phyloP scores from a whole-genome alignment of 2,113 vertebrate genomes.

The Equus quagga region DNA sequence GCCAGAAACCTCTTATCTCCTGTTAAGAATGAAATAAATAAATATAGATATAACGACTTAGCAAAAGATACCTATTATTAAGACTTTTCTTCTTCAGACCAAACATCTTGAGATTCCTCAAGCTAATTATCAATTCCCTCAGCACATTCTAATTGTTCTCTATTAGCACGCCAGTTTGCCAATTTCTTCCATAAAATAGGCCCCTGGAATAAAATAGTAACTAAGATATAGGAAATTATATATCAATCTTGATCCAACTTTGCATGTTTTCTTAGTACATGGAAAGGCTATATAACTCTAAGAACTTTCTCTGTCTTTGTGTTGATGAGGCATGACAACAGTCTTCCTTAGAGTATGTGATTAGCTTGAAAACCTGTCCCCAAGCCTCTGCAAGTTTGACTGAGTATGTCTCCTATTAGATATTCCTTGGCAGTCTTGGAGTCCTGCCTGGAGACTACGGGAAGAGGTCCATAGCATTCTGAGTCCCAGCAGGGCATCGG shows the following conservation, averaged over 20 bases:
- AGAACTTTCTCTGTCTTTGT: neutral
- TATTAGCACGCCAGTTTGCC: neutral
- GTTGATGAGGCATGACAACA: neutral
- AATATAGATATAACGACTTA: neutral
- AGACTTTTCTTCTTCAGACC: neutral
- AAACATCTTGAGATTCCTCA: neutral
- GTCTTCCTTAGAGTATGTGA: neutral
- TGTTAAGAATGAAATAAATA: constrained; percentile 39
- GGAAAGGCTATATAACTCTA: neutral
- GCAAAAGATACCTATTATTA: neutral
- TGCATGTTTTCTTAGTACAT: neutral
- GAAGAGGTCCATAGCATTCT: constrained; percentile 27
- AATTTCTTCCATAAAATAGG: neutral
- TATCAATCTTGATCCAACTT: neutral
- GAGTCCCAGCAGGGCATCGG: neutral
- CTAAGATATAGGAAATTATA: neutral
- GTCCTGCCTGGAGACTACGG: neutral
- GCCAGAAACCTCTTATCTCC: constrained; percentile 4
- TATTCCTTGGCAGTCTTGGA: neutral
- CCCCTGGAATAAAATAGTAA: neutral
- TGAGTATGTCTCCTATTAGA: neutral
- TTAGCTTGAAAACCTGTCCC: constrained; percentile 17
- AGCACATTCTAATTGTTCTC: neutral
- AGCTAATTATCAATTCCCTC: neutral
- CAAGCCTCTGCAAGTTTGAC: neutral